Conservation (phyloP, 1,140 invertebrate genomes). For the Bombus superbus region DNA sequence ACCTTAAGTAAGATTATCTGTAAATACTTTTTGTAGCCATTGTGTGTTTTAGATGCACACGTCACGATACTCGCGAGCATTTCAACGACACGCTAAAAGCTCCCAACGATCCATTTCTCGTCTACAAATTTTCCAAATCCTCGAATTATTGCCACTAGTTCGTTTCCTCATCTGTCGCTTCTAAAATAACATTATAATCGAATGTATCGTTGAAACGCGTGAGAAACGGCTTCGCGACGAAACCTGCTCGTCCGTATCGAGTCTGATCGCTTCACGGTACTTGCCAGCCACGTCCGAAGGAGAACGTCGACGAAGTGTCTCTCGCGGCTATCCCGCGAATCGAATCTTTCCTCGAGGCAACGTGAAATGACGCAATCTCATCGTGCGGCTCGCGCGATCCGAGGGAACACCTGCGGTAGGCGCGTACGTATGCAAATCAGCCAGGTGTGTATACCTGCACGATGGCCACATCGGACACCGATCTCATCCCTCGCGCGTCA, state of each 20-base stretch:
- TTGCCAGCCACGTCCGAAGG: background rate
- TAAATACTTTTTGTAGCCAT: background rate
- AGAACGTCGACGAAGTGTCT: background rate
- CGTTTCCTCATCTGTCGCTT: background rate
- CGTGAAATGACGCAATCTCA: constrained; percentile 46
- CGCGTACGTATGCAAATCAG: constrained; percentile 62
- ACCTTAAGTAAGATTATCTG: too few species aligned
- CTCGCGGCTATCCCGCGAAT: background rate
- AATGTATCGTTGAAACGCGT: background rate
- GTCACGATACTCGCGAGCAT: background rate
- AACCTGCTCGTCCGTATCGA: background rate
- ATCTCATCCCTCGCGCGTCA: constrained; percentile 54
- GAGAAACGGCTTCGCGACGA: background rate
- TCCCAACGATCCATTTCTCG: too few species aligned
- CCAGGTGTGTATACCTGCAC: constrained; percentile 49
- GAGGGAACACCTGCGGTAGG: constrained; percentile 29
- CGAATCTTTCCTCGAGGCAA: constrained; percentile 31
- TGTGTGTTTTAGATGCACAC: background rate
- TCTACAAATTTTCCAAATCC: background rate
- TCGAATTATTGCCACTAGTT: background rate
- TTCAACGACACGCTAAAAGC: too few species aligned
- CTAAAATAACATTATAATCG: background rate
- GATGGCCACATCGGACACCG: constrained; percentile 44
- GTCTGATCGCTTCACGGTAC: background rate
- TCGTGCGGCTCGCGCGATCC: constrained; percentile 1